phyloP scores from a whole-genome alignment of 2,888 invertebrate species.

The Adela reaumurella region DNA sequence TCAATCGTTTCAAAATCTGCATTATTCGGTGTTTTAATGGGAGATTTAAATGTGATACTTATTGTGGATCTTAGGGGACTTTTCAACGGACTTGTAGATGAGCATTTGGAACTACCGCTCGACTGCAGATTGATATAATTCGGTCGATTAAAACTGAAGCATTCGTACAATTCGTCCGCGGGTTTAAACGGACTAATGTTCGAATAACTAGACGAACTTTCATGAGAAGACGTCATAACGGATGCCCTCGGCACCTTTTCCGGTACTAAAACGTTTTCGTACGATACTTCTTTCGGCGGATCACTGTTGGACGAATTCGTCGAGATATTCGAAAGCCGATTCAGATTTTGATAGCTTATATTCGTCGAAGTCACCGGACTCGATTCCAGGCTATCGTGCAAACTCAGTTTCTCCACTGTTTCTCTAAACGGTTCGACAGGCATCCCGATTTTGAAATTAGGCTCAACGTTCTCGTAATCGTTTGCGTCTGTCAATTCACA shows the following conservation, averaged over 20 bases:
- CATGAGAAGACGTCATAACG: conserved; percentile 46
- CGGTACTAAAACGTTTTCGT: conserved; percentile 12
- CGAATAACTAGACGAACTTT: conserved; percentile 42
- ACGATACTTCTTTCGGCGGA: conserved; percentile 12
- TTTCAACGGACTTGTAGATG: conserved; percentile 38
- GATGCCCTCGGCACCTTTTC: conserved; percentile 17
- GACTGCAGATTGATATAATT: conserved; percentile 47
- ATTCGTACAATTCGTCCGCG: conserved; percentile 34
- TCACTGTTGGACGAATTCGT: conserved; percentile 34
- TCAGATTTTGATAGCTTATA: conserved; percentile 48
- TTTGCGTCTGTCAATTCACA: conserved; percentile 37
- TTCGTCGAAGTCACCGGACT: conserved; percentile 40
- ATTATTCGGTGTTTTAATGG: conserved; percentile 37
- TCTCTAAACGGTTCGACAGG: conserved; percentile 11
- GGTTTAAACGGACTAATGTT: conserved; percentile 32
- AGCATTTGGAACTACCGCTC: conserved; percentile 40
- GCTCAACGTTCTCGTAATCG: conserved; percentile 27
- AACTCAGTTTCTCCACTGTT: conserved; percentile 11
- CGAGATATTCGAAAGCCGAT: conserved; percentile 42
- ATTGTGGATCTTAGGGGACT: conserved; percentile 68
- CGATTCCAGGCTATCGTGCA: conserved; percentile 30
- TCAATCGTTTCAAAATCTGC: conserved; percentile 47
- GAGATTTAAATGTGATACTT: conserved; percentile 68
- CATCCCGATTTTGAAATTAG: conserved; percentile 3
- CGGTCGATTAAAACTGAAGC: conserved; percentile 36